phyloP scores from a whole-genome alignment of 2,113 vertebrate genomes.

The Calidris pygmaea region DNA sequence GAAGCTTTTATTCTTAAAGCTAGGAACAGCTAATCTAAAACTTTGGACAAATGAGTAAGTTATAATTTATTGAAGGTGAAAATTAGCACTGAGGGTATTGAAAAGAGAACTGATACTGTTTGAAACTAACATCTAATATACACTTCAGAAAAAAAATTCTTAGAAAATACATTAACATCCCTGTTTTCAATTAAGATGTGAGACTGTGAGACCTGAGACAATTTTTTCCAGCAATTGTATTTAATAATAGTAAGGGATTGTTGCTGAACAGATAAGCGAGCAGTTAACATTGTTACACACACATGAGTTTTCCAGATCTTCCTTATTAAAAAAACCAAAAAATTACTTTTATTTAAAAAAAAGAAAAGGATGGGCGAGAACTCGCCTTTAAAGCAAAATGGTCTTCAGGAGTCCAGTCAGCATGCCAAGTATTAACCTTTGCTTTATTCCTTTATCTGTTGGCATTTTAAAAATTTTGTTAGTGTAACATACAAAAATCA shows the following conservation, averaged over 20 bases:
- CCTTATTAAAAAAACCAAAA: neutral
- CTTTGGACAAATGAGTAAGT: neutral
- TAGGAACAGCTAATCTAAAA: neutral
- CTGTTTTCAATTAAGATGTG: neutral
- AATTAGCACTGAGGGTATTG: neutral
- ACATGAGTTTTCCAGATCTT: neutral
- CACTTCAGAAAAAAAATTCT: neutral
- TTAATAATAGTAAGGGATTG: constrained; percentile 12
- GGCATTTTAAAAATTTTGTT: neutral
- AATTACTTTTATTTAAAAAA: neutral
- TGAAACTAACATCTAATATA: neutral
- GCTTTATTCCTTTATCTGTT: neutral
- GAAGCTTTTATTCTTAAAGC: neutral
- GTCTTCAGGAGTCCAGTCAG: neutral
- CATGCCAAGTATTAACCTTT: neutral
- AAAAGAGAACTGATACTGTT: neutral
- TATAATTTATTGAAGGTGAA: neutral
- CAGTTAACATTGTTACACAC: neutral
- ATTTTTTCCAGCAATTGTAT: constrained; percentile 34
- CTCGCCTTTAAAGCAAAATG: neutral
- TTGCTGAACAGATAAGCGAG: neutral
- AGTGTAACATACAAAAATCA: neutral
- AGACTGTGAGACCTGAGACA: neutral
- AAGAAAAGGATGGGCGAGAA: neutral
- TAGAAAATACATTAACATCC: neutral